Evolutionary conservation across 2,888 invertebrate species (phyloP).

Genomic region (Acanthoscelides obtectus): DNA sequence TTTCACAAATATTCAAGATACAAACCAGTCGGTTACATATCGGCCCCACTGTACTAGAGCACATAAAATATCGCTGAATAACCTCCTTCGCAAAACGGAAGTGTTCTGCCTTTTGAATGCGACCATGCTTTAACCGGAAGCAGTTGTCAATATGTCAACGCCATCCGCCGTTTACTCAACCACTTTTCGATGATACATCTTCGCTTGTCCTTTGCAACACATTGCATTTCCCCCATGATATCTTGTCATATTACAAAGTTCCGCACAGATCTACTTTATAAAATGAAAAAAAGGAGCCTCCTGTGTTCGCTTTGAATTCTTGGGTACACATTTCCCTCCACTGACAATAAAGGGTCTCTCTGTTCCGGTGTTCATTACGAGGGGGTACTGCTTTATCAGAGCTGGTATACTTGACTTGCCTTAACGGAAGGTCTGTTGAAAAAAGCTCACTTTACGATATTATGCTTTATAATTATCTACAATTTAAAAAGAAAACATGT

Average conservation of each 20-base stretch:
- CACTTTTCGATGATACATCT: neutral
- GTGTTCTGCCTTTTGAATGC: too few species aligned
- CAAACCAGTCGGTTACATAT: too few species aligned
- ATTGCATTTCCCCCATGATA: neutral
- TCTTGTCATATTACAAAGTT: neutral
- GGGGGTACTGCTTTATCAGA: neutral
- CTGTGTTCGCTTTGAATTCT: neutral
- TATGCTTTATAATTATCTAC: too few species aligned
- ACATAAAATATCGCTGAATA: too few species aligned
- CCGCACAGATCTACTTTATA: neutral
- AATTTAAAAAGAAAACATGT: too few species aligned
- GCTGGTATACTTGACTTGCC: too few species aligned
- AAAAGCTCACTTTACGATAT: too few species aligned
- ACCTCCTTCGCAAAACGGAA: too few species aligned
- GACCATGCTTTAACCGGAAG: too few species aligned
- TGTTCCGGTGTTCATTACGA: neutral
- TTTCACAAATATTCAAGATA: too few species aligned
- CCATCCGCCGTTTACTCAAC: neutral
- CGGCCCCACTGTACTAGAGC: too few species aligned
- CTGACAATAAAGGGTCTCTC: neutral
- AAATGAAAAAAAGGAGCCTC: neutral
- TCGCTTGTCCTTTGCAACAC: neutral
- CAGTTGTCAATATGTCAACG: neutral
- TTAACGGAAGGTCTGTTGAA: too few species aligned
- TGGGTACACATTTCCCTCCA: neutral